A percentile compares a stretch with the other conserved stretches of the same genome.
Evolutionary conservation across 2,113 vertebrate genomes (phyloP).

Genomic region (Otis tarda): DNA sequence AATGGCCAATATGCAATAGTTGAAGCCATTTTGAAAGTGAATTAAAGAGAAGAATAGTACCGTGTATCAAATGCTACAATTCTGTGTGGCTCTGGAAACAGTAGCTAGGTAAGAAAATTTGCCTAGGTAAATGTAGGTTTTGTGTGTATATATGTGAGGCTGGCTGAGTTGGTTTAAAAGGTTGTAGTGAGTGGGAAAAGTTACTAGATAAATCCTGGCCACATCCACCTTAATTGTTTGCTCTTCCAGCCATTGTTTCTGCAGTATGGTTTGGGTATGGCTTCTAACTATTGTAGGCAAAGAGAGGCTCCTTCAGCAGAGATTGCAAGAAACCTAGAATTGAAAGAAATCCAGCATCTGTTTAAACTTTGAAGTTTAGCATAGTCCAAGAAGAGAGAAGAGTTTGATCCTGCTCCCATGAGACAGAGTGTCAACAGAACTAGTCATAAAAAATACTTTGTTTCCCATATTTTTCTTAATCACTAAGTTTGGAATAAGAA

Average conservation of each 20-base stretch:
- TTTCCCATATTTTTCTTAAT: not conserved
- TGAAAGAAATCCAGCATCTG: not conserved
- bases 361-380: not conserved
- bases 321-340: not conserved
- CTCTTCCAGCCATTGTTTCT: not conserved
- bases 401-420: not conserved
- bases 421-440: not conserved
- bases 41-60: not conserved
- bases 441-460: not conserved
- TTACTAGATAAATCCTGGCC: not conserved
- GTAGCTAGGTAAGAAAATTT: not conserved
- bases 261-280: not conserved
- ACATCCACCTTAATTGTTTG: not conserved
- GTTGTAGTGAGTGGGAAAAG: not conserved
- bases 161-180: not conserved
- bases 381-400: not conserved
- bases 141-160: not conserved
- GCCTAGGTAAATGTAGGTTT: not conserved
- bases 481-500: not conserved
- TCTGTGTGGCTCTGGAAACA: not conserved
- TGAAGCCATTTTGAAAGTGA: not conserved
- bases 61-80: not conserved
- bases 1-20: not conserved
- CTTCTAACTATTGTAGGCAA: not conserved
- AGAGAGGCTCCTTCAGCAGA: not conserved